A percentile compares a stretch with the other conserved stretches of the same genome.
phyloP scores from a whole-genome alignment of 2,797 vertebrate genomes.

The Acanthiza pusilla region DNA sequence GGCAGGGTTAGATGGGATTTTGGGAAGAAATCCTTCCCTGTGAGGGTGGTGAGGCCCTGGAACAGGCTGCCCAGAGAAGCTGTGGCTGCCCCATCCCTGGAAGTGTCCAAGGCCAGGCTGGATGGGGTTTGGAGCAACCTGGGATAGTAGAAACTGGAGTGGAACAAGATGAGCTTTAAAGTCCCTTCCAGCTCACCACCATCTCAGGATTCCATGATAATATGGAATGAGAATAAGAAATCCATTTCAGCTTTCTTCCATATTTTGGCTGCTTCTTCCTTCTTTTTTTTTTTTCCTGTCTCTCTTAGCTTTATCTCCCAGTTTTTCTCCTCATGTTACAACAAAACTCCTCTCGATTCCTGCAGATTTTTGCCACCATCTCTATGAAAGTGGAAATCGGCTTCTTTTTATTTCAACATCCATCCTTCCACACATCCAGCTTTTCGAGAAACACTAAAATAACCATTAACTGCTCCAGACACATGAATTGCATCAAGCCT shows the following conservation, averaged over 20 bases:
- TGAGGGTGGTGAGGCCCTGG: background rate
- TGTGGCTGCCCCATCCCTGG: background rate
- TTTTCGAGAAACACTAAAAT: background rate
- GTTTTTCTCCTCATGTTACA: background rate
- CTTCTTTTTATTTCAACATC: background rate
- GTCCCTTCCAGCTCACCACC: background rate
- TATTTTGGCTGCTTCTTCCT: background rate
- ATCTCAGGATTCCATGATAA: background rate
- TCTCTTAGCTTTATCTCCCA: background rate
- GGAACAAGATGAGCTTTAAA: background rate
- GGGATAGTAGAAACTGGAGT: accelerated
- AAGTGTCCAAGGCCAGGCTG: accelerated
- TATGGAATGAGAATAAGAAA: background rate
- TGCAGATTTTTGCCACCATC: background rate
- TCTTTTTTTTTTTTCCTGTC: no score
- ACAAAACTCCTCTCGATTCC: background rate
- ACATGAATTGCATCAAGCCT: background rate
- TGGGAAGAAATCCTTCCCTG: background rate
- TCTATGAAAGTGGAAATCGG: background rate
- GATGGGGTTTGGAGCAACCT: background rate
- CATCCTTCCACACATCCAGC: background rate
- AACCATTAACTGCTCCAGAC: background rate
- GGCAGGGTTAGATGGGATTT: no score
- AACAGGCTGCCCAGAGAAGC: background rate
- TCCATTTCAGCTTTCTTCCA: background rate